These are phyloP conservation scores for Mizuhopecten yessoensis DNA, from an alignment of 1,140 invertebrate species.

Conservation along the genomic window DNA sequence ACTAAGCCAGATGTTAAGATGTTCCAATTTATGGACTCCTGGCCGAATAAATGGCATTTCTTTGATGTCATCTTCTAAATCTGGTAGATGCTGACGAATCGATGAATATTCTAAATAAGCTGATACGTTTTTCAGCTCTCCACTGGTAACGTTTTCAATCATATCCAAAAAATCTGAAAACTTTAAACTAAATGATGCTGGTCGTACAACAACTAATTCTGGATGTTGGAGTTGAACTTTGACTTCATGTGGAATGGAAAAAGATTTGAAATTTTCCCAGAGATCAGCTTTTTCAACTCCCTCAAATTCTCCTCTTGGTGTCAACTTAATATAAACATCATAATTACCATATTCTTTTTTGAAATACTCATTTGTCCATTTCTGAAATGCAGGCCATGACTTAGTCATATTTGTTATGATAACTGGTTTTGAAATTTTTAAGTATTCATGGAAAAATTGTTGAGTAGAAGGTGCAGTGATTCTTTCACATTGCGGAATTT, in stretches of 20 bases:
- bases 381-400: constrained; percentile 75
- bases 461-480: constrained; percentile 65
- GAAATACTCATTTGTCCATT: constrained; percentile 79
- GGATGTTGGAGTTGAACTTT: constrained; percentile 73
- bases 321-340: constrained; percentile 79
- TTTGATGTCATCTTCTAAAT: constrained; percentile 74
- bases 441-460: constrained; percentile 77
- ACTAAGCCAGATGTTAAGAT: constrained; percentile 81
- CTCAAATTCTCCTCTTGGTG: constrained; percentile 79
- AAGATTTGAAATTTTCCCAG: constrained; percentile 74
- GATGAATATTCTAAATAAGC: constrained; percentile 82
- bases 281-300: constrained; percentile 75
- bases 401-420: constrained; percentile 74
- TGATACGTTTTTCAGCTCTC: constrained; percentile 71
- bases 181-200: constrained; percentile 75
- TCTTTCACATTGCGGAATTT: constrained; percentile 74
- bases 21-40: constrained; percentile 67
- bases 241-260: constrained; percentile 75
- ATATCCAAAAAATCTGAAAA: constrained; percentile 80
- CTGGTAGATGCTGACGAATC: constrained; percentile 76
- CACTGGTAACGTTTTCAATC: constrained; percentile 70
- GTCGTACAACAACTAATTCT: constrained; percentile 80
- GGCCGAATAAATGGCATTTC: constrained; percentile 73
- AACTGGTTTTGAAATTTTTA: constrained; percentile 79
- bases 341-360: constrained; percentile 70